Conservation (phyloP, 2,888 invertebrate genomes). For the Pterostichus madidus region DNA sequence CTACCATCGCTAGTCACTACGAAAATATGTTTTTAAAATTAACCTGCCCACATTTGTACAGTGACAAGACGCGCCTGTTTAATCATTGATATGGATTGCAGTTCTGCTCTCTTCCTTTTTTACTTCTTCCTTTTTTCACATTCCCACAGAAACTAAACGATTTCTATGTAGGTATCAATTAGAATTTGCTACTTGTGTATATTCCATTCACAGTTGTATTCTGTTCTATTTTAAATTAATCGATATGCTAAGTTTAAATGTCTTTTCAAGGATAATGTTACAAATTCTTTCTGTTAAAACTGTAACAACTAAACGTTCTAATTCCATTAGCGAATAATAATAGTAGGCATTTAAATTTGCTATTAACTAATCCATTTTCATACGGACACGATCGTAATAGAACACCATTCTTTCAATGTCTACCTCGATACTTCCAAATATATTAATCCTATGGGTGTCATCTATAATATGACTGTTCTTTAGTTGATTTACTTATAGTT, state of each 20-base stretch:
- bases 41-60: conserved; percentile 70
- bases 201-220: conserved; percentile 38
- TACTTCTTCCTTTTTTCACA: conserved; percentile 8
- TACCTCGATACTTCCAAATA: no score
- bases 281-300: conserved; percentile 34
- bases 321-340: conserved; percentile 39
- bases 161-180: conserved; percentile 34
- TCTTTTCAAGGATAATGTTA: conserved; percentile 48
- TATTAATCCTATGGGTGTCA: no score
- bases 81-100: conserved; percentile 52
- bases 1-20: conserved; percentile 62
- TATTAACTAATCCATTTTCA: conserved; percentile 29
- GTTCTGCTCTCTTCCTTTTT: neutral
- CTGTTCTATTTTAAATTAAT: conserved; percentile 40
- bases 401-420: neutral
- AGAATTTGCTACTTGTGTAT: conserved; percentile 28
- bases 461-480: no score
- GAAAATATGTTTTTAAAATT: conserved; percentile 76
- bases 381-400: conserved; percentile 14
- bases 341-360: conserved; percentile 27
- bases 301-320: conserved; percentile 34
- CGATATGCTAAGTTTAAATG: conserved; percentile 34
- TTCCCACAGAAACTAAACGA: neutral
- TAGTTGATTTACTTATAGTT: no score
- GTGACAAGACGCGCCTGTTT: conserved; percentile 61